Base-by-base conservation (phyloP, 2,888 invertebrate genomes). In the Dicranocentrus wangi region DNA sequence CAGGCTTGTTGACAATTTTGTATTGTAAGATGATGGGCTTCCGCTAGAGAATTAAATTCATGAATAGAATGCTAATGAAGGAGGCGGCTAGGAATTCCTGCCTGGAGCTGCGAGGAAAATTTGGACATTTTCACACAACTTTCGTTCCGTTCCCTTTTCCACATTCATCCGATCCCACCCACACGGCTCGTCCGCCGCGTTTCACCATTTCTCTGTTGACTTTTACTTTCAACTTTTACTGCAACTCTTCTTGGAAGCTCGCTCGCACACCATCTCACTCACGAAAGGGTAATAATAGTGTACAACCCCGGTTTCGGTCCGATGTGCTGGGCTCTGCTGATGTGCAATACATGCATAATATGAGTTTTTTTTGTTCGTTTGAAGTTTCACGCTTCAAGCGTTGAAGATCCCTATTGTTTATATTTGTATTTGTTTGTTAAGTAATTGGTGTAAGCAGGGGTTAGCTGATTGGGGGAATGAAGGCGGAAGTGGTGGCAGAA, bases 41-140 rank as follows among this genome's bases (percentile, higher is more conserved):
- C 58, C 58, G 69, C 32, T 70, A 65, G 73, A 32, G 82, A 82
- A 82, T 82, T 82, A 82, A 82, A 82, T 82, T 78, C 82, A 78
- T 78, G 82, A 82, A 82, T 82, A 70, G 82, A 82, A 82, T 82
- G 78, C 82, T 82, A 82, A 82, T 82, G 73, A 82, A 69, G 77
- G 58, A 42, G 55, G 3, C 5, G 5, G 39, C 60, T 17, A 58
- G 70, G 70, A 81, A 63, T 63, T 15, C 32, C 27, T 25, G 63
- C 73, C 73, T 72, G 28, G 21, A 72, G 72, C 61, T 17, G 3
- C n/a, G 32, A 61, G 32, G 63, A 73, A 63, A 73, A 73, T 73
- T 63, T 73, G 43, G 28, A 73, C 75, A 70, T 47, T 75, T 81
- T 81, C 81, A 68, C n/a, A n/a, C 65, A 73, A 69, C 61, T 81